Base-by-base conservation (phyloP, 1,140 invertebrate genomes). In the Semibalanus balanoides region DNA sequence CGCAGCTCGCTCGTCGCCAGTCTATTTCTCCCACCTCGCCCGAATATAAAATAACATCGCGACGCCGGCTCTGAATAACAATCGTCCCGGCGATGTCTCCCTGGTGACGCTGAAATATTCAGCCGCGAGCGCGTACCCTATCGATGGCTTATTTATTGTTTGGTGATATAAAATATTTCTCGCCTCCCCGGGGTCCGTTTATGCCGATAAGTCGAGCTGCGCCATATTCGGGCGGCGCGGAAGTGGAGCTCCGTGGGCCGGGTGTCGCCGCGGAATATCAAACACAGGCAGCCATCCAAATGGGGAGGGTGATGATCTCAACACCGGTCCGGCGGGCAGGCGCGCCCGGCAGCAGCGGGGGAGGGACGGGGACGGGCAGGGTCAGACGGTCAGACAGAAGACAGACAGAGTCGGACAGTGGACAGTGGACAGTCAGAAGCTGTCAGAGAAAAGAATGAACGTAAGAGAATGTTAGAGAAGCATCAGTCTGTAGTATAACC, bases 71-170 rank as follows among this genome's bases (percentile, higher is more conserved):
- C 51, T 64, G 51, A 64, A 64, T 64, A 64, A 19, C 51, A 64
- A 64, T 64, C 22, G 51, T 22, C 22, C 14, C 51, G 22, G 7
- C 14, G 22, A 64, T 64, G 51, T 64, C 51, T 64, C 51, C 51
- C 51, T 1, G 11, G 51, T 17, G 51, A 19, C 11, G 22, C 51
- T 64, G 22, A 64, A 64, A 64, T 64, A 64, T 64, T 64, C 51
- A 64, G 51, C 51, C 22, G 14, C 51, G 51, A 64, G 3, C 51
- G 7, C 11, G 1, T 19, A 64, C 51, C 9, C 51, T 64, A 64
- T 64, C 51, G 22, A 64, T 64, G 51, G 51, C 51, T 64, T 64
- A 64, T 64, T 64, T 64, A 64, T 64, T 64, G 51, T 64, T 64
- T 64, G 51, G 51, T 64, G 51, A 64, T 64, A 64, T 64, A 64